These are phyloP conservation scores for Phacellophora camtschatica DNA, from an alignment of 30 jellyfish, hydroid and myxozoan species.

Conservation along the genomic window DNA sequence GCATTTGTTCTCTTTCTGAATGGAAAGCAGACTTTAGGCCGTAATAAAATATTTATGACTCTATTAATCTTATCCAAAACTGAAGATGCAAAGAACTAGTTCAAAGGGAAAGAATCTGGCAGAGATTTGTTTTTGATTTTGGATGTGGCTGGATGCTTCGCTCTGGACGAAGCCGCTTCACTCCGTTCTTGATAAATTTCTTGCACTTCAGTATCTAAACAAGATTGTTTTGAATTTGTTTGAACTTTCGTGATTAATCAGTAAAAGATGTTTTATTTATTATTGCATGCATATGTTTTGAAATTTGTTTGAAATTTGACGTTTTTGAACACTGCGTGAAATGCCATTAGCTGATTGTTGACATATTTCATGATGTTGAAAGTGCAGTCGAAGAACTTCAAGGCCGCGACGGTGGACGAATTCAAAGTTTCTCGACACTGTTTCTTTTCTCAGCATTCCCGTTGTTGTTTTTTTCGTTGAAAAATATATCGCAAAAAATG, in stretches of 20 bases:
- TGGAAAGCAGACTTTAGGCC: conserved; percentile 1
- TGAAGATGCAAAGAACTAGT: neutral
- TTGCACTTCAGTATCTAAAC: too few relatives aligned
- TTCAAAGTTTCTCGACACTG: neutral
- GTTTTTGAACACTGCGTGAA: neutral
- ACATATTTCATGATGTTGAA: neutral
- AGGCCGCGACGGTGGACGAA: conserved; percentile 16
- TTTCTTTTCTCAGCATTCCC: conserved; percentile 12
- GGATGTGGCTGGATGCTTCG: too few relatives aligned
- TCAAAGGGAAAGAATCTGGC: neutral
- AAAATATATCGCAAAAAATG: neutral
- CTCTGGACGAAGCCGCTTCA: neutral
- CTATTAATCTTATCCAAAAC: neutral
- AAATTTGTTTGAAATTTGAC: neutral
- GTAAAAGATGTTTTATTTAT: neutral
- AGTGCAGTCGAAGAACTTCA: neutral
- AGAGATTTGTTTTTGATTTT: neutral
- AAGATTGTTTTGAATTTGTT: too few relatives aligned
- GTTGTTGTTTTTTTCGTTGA: neutral
- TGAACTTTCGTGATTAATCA: neutral
- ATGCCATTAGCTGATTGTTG: conserved; percentile 12
- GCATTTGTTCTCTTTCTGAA: neutral
- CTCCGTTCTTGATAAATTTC: too few relatives aligned
- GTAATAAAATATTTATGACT: neutral
- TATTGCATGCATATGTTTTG: neutral